These are phyloP conservation scores for Antitype chi DNA, from an alignment of 2,888 invertebrate genomes.

Conservation along the genomic window DNA sequence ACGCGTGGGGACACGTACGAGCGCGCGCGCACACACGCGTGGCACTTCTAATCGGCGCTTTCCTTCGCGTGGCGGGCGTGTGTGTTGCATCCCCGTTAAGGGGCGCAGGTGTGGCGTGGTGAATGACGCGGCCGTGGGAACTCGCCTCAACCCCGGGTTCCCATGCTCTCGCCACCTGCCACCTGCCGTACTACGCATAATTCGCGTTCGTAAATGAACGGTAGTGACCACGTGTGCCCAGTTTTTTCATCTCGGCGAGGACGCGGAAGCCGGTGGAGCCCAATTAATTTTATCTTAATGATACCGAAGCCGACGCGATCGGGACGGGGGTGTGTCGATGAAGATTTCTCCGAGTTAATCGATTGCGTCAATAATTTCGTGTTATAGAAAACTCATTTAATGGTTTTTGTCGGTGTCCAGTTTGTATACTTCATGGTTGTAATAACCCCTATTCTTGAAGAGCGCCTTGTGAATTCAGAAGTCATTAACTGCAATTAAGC, in stretches of 20 bases:
- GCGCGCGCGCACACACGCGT: slow-evolving; percentile 76
- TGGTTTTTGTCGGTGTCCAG: slow-evolving; percentile 53
- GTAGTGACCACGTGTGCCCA: slow-evolving; percentile 90
- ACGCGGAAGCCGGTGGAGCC: slow-evolving; percentile 88
- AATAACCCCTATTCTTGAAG: slow-evolving; percentile 22
- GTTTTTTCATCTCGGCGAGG: slow-evolving; percentile 81
- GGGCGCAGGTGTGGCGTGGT: slow-evolving; percentile 88
- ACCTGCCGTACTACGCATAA: slow-evolving; percentile 90
- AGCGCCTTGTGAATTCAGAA: slow-evolving; percentile 3
- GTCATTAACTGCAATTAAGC: slow-evolving; percentile 22
- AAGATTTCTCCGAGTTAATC: slow-evolving; percentile 80
- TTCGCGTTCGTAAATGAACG: slow-evolving; percentile 90
- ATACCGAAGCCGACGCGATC: slow-evolving; percentile 68
- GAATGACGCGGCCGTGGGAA: slow-evolving; percentile 90
- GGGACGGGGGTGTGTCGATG: slow-evolving; percentile 69
- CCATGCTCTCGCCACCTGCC: slow-evolving; percentile 86
- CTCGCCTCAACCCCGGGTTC: slow-evolving; percentile 87
- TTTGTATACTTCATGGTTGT: slow-evolving; percentile 26
- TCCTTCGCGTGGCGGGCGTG: slow-evolving; percentile 89
- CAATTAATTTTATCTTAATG: slow-evolving; percentile 88
- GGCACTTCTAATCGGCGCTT: slow-evolving; percentile 84
- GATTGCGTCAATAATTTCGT: slow-evolving; percentile 75
- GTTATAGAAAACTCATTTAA: slow-evolving; percentile 62
- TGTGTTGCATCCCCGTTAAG: slow-evolving; percentile 88
- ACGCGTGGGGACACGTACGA: slow-evolving; percentile 66